Conservation (phyloP, 2,888 invertebrate genomes). For the Agriopis leucophaearia region DNA sequence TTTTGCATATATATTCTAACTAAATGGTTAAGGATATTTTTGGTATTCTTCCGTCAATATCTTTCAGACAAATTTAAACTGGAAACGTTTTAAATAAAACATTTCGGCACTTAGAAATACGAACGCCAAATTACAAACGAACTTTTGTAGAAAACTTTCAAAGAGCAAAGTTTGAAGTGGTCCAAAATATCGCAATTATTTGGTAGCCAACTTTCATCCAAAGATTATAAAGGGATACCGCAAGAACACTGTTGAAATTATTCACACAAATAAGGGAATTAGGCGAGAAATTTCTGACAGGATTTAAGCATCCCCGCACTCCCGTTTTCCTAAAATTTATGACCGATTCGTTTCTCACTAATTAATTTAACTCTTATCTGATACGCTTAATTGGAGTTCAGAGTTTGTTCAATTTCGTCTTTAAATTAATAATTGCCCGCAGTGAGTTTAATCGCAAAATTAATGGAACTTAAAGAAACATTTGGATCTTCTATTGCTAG, state of each 20-base stretch:
- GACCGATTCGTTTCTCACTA: slow-evolving; percentile 66
- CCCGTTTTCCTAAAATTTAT: slow-evolving; percentile 64
- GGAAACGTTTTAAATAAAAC: slow-evolving; percentile 26
- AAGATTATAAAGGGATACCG: slow-evolving; percentile 34
- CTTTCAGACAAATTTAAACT: slow-evolving; percentile 9
- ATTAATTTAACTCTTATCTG: slow-evolving; percentile 77
- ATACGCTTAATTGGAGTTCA: slow-evolving; percentile 70
- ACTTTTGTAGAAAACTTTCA: slow-evolving; percentile 26
- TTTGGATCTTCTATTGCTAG: neutral
- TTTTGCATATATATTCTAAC: too few relatives aligned
- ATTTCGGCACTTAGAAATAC: slow-evolving; percentile 21
- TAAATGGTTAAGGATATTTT: neutral
- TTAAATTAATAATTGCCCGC: slow-evolving; percentile 55
- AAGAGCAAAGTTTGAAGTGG: slow-evolving; percentile 38
- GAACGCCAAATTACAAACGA: slow-evolving; percentile 23
- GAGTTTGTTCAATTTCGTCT: slow-evolving; percentile 65
- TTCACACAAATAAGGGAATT: slow-evolving; percentile 51
- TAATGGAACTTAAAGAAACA: slow-evolving; percentile 42
- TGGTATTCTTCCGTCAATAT: slow-evolving; percentile 3
- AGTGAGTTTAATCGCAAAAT: slow-evolving; percentile 49
- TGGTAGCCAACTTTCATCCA: slow-evolving; percentile 32
- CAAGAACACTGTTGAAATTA: slow-evolving; percentile 52
- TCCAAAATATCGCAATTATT: slow-evolving; percentile 36
- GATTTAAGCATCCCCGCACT: slow-evolving; percentile 56
- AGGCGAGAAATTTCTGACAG: slow-evolving; percentile 53